Base-by-base conservation (phyloP, 2,113 vertebrate species). In the Lota lota region DNA sequence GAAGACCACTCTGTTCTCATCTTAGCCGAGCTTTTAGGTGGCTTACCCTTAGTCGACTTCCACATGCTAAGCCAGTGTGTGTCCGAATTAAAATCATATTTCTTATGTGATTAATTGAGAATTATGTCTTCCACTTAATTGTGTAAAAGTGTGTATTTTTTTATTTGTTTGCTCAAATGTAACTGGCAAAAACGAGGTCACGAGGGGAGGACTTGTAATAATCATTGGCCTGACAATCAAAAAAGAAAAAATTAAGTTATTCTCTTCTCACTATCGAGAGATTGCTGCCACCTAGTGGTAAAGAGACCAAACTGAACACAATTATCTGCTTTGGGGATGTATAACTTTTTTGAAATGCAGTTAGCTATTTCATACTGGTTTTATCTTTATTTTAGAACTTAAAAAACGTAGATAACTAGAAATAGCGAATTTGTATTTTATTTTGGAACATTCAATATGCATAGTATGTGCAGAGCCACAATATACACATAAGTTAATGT, bases 251-350 rank as follows among this genome's bases (percentile, higher is more conserved):
- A 2, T 40, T 1, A 40, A 40, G 24, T 24, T 24, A 7, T 10
- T 40, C 36, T 40, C 18, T 54, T 19, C 50, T 60, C 6, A 63
- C 20, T 51, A 24, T 66, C 68, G 28, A 17, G 47, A 21, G 40
- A 75, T 19, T 80, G 69, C 71, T 78, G 72, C 79, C 81, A 68
- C 56, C 81, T 82, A 77, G 63, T 17, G 81, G 67, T 69, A 1
- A 59, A 59, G 0, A 62, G 22, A 56, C 51, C 16, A 24, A 63
- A 70, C 40, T 72, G 62, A 75, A 85, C 10, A 1, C 50, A 11
- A 19, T 53, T n/a, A 36, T n/a, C 28, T 40, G 57, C 57, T 12
- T 12, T 28, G 15, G 16, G 22, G 17, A 28, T 33, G 17, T 63
- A 22, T 11, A 61, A 62, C 16, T 62, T 62, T 62, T 33, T 62